Base-by-base conservation (phyloP, 2,888 invertebrate species). In the Rotaria macrura region DNA sequence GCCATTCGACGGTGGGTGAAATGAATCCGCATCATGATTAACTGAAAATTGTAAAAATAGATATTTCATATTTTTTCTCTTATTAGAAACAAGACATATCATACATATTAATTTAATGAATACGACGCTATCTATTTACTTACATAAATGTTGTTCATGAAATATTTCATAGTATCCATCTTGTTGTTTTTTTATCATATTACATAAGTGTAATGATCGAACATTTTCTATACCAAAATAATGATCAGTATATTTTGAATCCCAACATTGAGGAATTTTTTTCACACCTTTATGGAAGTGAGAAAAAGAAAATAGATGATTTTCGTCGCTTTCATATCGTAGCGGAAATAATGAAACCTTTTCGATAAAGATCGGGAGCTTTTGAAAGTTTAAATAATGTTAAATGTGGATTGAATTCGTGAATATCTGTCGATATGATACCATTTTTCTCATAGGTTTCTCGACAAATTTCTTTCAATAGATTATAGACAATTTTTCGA, bases 361-460 rank as follows among this genome's bases (percentile, higher is more conserved):
- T 88, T 85, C 85, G 85, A 38, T 86, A 85, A 25, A 86, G 83
- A 23, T 84, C 85, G 40, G 57, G 87, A 20, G 85, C 87, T 85
- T 86, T 87, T 38, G 88, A 88, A 79, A 88, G 57, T 84, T 88
- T 88, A 87, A 88, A 88, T 34, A 88, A 79, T 25, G 88, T 88
- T 23, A 88, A 85, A 55, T 88, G 88, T 20, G 88, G 88, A 84
- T 88, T 88, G 84, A 88, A 88, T 23, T 87, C 86, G 55, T 85
- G 87, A 20, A 86, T 84, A 74, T 88, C 88, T 29, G 87, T 85
- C 5, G 87, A 87, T 4, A 23, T n/a, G 43, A 87, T 83, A 20
- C 85, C 87, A 57, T 88, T 85, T 40, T 87, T 87, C 14, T 79
- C 79, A 43, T 43, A 79, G 6, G 40, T 79, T 43, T 43, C 79